Conservation (phyloP, 2,888 invertebrate species). For the Macropis europaea region DNA sequence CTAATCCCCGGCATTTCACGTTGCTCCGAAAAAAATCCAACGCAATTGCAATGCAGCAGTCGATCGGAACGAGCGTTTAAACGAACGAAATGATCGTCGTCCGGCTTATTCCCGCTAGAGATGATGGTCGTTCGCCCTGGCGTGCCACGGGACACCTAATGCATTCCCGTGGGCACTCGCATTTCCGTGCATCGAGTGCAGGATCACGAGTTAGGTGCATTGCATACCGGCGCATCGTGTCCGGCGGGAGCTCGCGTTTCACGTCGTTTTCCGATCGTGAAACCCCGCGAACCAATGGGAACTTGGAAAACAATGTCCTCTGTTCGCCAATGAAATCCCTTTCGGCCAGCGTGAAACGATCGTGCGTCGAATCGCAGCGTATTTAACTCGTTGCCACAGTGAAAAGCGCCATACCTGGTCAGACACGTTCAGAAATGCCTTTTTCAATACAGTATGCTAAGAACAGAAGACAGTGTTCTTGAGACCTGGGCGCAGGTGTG, state of each 20-base stretch:
- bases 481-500: no score
- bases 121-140: neutral
- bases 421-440: neutral
- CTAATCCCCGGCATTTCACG: no score
- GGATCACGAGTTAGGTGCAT: conserved; percentile 12
- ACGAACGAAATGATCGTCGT: conserved; percentile 35
- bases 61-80: conserved; percentile 14
- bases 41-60: conserved; percentile 12
- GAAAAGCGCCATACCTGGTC: no score
- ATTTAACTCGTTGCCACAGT: no score
- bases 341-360: conserved; percentile 14
- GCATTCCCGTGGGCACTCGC: conserved; percentile 38
- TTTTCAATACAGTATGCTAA: no score
- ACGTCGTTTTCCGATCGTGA: conserved; percentile 43
- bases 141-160: conserved; percentile 20
- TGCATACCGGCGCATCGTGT: conserved; percentile 34
- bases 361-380: conserved; percentile 36
- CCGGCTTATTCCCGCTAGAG: conserved; percentile 26
- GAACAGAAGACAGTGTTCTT: no score
- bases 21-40: neutral
- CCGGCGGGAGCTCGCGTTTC: conserved; percentile 34
- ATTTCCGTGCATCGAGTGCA: conserved; percentile 26
- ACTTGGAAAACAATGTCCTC: neutral
- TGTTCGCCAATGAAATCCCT: conserved; percentile 34
- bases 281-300: conserved; percentile 7